A percentile compares a stretch with the other conserved stretches of the same genome.
phyloP scores from a whole-genome alignment of 2,797 vertebrate species.

The Sebastes kiyomatsui region DNA sequence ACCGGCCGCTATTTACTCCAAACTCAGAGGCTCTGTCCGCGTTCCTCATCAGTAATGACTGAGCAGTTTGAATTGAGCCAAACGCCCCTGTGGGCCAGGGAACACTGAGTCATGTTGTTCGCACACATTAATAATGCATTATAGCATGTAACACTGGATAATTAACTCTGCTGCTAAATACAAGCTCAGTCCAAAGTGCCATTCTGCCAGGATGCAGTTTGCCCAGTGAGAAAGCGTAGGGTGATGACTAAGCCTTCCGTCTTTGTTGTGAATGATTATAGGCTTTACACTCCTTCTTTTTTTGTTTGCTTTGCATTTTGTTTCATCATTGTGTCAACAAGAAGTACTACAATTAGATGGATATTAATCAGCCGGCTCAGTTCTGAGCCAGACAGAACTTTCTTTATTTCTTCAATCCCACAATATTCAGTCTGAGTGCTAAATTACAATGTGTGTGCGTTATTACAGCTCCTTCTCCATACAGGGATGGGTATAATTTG shows the following conservation, averaged over 20 bases:
- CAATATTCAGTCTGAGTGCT: background rate
- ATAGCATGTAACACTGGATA: slow-evolving; percentile 67
- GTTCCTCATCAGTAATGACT: slow-evolving; percentile 69
- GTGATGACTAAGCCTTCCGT: slow-evolving; percentile 59
- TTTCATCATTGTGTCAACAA: slow-evolving; percentile 49
- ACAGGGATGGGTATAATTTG: background rate
- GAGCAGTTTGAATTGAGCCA: slow-evolving; percentile 53
- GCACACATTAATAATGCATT: slow-evolving; percentile 76
- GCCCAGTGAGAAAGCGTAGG: slow-evolving; percentile 30
- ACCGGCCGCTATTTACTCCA: slow-evolving; percentile 57
- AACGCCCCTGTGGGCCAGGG: slow-evolving; percentile 46
- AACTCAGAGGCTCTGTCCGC: slow-evolving; percentile 32
- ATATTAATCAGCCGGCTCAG: slow-evolving; percentile 46
- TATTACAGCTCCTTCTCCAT: background rate
- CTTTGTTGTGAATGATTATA: slow-evolving; percentile 71
- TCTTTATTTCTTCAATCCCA: slow-evolving; percentile 4
- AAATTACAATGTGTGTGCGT: background rate
- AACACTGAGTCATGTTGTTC: slow-evolving; percentile 70
- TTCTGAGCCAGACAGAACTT: slow-evolving; percentile 21
- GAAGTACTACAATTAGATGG: slow-evolving; percentile 36
- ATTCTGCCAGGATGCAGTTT: slow-evolving; percentile 47
- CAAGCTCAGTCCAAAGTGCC: slow-evolving; percentile 54
- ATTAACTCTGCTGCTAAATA: slow-evolving; percentile 72
- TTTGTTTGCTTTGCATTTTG: slow-evolving; percentile 54
- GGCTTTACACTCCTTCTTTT: slow-evolving; percentile 33